These are phyloP conservation scores for Agrotis ipsilon DNA, from an alignment of 2,888 invertebrate species.

Conservation along the genomic window DNA sequence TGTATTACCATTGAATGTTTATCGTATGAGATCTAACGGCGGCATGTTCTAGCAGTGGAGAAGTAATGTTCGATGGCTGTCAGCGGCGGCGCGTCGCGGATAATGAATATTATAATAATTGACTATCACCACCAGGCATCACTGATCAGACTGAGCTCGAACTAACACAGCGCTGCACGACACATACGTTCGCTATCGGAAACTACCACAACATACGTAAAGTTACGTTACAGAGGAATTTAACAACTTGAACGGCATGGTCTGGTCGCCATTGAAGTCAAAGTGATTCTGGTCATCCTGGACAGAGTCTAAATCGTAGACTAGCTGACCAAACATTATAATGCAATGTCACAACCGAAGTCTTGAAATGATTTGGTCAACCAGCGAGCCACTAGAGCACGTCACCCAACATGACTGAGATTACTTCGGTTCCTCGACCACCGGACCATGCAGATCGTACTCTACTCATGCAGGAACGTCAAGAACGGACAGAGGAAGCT, in stretches of 20 bases:
- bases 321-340: conserved; percentile 7
- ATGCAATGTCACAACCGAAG: conserved; percentile 25
- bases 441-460: background rate
- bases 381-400: background rate
- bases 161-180: conserved; percentile 57
- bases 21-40: background rate
- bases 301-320: background rate
- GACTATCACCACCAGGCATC: conserved; percentile 80
- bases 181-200: conserved; percentile 53
- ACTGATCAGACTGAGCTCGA: conserved; percentile 70
- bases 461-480: conserved; percentile 1
- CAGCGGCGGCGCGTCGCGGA: conserved; percentile 67
- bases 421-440: background rate
- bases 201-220: conserved; percentile 10
- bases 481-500: conserved; percentile 15
- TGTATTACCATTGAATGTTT: background rate
- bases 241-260: background rate
- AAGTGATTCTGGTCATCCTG: background rate
- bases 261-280: background rate
- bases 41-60: background rate
- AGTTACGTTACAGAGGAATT: conserved; percentile 7
- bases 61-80: conserved; percentile 1
- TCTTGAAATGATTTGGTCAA: conserved; percentile 11
- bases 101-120: conserved; percentile 86
- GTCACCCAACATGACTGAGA: background rate